phyloP scores from a whole-genome alignment of 2,797 vertebrate genomes.

The Tangara arthus region DNA sequence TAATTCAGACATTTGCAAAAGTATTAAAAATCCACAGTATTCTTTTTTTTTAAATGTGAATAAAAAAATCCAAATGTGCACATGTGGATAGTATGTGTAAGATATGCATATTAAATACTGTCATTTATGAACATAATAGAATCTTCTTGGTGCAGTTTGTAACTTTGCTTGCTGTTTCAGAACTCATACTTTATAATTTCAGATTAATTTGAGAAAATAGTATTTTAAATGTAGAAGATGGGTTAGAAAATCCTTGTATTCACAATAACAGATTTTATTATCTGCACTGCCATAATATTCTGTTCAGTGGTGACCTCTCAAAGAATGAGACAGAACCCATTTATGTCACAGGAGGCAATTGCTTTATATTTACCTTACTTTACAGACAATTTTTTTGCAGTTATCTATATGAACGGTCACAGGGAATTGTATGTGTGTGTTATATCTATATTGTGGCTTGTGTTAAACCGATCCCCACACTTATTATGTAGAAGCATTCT shows the following conservation, averaged over 20 bases:
- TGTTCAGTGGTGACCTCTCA: slow-evolving; percentile 8
- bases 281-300: background rate
- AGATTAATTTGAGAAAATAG: background rate
- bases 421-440: slow-evolving; percentile 2
- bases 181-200: background rate
- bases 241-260: background rate
- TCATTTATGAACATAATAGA: background rate
- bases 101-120: background rate
- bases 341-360: slow-evolving; percentile 23
- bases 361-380: slow-evolving; percentile 47
- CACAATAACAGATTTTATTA: slow-evolving; percentile 6
- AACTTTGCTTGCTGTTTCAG: background rate
- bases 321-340: slow-evolving; percentile 27
- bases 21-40: background rate
- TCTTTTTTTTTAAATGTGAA: background rate
- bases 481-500: slow-evolving; percentile 46
- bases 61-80: background rate
- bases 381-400: slow-evolving; percentile 22
- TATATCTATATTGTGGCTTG: slow-evolving; percentile 33
- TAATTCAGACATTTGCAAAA: background rate
- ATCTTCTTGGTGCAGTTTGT: background rate
- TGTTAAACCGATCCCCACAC: slow-evolving; percentile 34
- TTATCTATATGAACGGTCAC: slow-evolving; percentile 39
- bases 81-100: background rate
- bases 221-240: background rate